A percentile compares a stretch with the other conserved stretches of the same genome.
Conservation (phyloP, 2,888 invertebrate genomes). For the Eudemis profundana region DNA sequence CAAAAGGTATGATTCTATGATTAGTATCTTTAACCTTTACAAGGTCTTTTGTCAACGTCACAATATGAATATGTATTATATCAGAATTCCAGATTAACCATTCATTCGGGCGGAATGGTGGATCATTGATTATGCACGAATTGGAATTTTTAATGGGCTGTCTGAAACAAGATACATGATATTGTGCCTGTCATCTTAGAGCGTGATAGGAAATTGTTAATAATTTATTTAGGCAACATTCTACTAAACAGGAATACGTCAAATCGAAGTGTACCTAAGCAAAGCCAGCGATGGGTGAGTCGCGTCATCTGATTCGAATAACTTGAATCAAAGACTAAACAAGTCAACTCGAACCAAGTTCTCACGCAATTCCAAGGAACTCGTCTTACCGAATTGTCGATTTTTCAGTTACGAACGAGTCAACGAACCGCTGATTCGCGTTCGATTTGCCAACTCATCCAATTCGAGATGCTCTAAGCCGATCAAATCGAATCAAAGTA, state of each 20-base stretch:
- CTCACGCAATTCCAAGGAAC: no score
- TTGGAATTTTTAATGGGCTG: neutral
- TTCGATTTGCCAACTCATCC: no score
- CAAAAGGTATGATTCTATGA: no score
- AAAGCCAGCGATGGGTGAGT: no score
- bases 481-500: no score
- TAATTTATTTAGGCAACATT: neutral
- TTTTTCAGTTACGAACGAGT: no score
- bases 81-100: conserved; percentile 10
- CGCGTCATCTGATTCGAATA: no score
- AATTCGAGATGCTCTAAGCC: no score
- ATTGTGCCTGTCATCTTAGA: neutral
- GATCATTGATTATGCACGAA: conserved; percentile 16
- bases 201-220: neutral
- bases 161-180: neutral
- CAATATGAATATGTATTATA: conserved; percentile 20
- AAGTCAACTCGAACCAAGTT: no score
- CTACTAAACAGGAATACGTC: neutral
- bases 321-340: no score
- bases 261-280: neutral
- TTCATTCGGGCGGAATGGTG: conserved; percentile 1
- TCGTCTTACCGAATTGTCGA: no score
- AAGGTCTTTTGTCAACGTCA: conserved; percentile 13
- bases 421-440: no score
- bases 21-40: conserved; percentile 9